Evolutionary conservation across 2,888 invertebrate genomes (phyloP).

Genomic region (Aphrophora alni): DNA sequence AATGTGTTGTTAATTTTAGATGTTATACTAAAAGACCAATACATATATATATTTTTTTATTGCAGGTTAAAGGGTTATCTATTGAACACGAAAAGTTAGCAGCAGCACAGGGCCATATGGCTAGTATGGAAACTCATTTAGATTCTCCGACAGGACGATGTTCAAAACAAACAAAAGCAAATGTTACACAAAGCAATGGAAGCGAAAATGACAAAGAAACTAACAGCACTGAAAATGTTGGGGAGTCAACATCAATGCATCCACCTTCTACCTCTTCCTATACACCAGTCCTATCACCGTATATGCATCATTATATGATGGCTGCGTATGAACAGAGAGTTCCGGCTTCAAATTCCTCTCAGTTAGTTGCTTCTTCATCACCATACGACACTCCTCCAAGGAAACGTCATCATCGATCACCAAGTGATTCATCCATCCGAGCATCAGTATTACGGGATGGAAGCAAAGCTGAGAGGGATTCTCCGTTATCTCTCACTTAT

Average conservation of each 20-base stretch:
- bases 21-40: no score
- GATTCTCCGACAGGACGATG: constrained; percentile 55
- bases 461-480: constrained; percentile 53
- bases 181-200: constrained; percentile 36
- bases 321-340: constrained; percentile 18
- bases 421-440: constrained; percentile 65
- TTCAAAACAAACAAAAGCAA: not conserved
- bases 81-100: constrained; percentile 74
- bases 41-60: no score
- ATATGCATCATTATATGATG: constrained; percentile 57
- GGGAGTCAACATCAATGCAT: constrained; percentile 49
- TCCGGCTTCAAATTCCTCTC: constrained; percentile 24
- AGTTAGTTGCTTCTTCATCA: constrained; percentile 53
- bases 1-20: no score
- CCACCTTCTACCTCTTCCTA: constrained; percentile 57
- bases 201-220: constrained; percentile 1
- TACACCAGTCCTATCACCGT: constrained; percentile 61
- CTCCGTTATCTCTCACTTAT: constrained; percentile 52
- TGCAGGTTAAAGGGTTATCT: constrained; percentile 76
- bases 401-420: constrained; percentile 65
- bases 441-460: constrained; percentile 73
- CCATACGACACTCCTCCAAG: constrained; percentile 58
- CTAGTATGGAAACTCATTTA: constrained; percentile 45
- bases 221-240: constrained; percentile 25
- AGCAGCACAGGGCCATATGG: constrained; percentile 63